Percentiles rank a stretch among this genome's conserved stretches.
These are phyloP conservation scores for Leuciscus waleckii DNA, from an alignment of 2,797 vertebrate genomes.

Conservation along the genomic window DNA sequence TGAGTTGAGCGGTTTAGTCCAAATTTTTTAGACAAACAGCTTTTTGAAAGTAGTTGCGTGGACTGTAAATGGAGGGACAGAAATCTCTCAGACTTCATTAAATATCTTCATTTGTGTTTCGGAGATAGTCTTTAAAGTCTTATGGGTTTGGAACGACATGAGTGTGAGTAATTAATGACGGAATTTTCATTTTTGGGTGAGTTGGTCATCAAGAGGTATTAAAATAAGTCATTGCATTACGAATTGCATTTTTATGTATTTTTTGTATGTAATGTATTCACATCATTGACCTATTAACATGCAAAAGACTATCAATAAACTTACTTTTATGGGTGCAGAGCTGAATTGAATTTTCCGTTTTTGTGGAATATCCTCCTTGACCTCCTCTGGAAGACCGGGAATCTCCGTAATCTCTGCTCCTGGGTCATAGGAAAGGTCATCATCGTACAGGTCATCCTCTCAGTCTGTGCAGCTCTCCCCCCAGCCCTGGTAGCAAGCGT, in stretches of 20 bases:
- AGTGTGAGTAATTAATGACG: neutral
- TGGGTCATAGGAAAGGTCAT: constrained; percentile 88
- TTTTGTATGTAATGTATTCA: neutral
- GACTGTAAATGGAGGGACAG: neutral
- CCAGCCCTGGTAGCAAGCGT: constrained; percentile 90
- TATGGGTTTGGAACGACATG: neutral
- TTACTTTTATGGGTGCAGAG: constrained; percentile 93
- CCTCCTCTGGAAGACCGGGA: constrained; percentile 89
- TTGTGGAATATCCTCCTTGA: constrained; percentile 88
- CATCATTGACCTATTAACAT: neutral
- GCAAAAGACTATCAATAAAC: constrained; percentile 50
- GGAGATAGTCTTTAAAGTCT: neutral
- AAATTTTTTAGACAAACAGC: neutral
- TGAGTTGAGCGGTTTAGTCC: neutral
- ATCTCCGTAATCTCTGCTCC: constrained; percentile 91
- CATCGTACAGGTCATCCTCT: constrained; percentile 92
- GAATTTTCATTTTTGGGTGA: neutral
- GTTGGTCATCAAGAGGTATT: neutral
- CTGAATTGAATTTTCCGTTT: constrained; percentile 95
- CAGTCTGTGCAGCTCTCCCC: constrained; percentile 91
- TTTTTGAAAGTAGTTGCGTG: neutral
- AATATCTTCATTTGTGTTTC: neutral
- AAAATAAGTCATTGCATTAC: neutral
- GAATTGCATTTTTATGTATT: neutral
- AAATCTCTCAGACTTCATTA: too few species aligned